Conservation (phyloP, 2,797 vertebrate species). For the Esox masquinongy region DNA sequence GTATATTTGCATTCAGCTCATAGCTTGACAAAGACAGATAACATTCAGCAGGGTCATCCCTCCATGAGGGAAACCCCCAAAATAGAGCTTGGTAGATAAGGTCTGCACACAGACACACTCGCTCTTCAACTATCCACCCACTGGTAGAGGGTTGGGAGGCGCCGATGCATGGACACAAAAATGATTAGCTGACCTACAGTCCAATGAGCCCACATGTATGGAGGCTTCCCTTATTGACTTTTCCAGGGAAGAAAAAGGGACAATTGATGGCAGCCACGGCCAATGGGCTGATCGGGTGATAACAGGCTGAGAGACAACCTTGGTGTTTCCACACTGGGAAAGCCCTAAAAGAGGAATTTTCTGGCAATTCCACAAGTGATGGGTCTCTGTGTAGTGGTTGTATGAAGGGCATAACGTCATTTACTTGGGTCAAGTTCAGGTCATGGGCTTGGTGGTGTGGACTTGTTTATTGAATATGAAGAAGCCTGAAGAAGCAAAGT, state of each 20-base stretch:
- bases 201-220: slow-evolving; percentile 12
- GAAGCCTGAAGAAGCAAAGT: slow-evolving; percentile 20
- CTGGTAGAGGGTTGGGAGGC: no score
- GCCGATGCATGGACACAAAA: background rate
- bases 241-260: slow-evolving; percentile 26
- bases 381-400: background rate
- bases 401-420: background rate
- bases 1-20: slow-evolving; percentile 29
- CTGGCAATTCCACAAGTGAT: slow-evolving; percentile 37
- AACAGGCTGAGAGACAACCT: background rate
- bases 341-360: slow-evolving; percentile 19
- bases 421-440: slow-evolving; percentile 48
- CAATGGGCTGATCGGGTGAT: background rate
- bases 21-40: slow-evolving; percentile 15
- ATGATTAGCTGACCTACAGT: slow-evolving; percentile 50
- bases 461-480: slow-evolving; percentile 43
- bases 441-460: slow-evolving; percentile 26
- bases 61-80: slow-evolving; percentile 31
- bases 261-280: slow-evolving; percentile 23
- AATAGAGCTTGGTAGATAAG: slow-evolving; percentile 21
- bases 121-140: background rate
- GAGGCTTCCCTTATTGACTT: slow-evolving; percentile 41
- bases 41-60: slow-evolving; percentile 28
- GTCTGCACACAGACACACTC: background rate
- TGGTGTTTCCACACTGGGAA: slow-evolving; percentile 23